Conservation (phyloP, 2,888 invertebrate genomes). For the Drosophila neotestacea region DNA sequence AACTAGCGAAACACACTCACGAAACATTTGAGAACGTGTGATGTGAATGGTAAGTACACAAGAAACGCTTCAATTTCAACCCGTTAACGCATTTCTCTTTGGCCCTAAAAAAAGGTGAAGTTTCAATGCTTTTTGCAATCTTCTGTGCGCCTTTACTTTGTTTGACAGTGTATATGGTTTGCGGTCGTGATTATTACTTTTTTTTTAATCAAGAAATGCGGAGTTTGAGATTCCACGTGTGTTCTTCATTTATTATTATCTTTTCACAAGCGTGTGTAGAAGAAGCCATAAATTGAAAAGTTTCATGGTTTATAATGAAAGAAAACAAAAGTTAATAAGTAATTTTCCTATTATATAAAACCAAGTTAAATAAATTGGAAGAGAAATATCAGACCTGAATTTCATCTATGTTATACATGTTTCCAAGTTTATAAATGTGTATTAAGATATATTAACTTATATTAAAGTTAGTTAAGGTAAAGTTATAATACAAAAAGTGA, state of each 20-base stretch:
- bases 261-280: neutral
- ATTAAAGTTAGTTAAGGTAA: too few relatives aligned
- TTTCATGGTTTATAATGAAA: too few relatives aligned
- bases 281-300: constrained; percentile 7
- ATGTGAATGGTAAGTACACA: constrained; percentile 77
- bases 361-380: too few relatives aligned
- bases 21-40: constrained; percentile 56
- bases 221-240: neutral
- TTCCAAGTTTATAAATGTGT: too few relatives aligned
- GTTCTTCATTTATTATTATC: neutral
- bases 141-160: constrained; percentile 20
- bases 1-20: constrained; percentile 38
- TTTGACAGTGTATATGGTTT: constrained; percentile 12
- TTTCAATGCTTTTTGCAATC: constrained; percentile 8
- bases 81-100: constrained; percentile 29
- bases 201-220: neutral
- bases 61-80: constrained; percentile 25
- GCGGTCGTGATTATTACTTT: constrained; percentile 8
- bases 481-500: too few relatives aligned
- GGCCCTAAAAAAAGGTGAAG: constrained; percentile 17
- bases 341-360: too few relatives aligned
- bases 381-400: too few relatives aligned
- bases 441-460: too few relatives aligned
- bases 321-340: too few relatives aligned
- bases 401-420: too few relatives aligned